Conservation (phyloP, 2,888 invertebrate species). For the Melanchra persicariae region DNA sequence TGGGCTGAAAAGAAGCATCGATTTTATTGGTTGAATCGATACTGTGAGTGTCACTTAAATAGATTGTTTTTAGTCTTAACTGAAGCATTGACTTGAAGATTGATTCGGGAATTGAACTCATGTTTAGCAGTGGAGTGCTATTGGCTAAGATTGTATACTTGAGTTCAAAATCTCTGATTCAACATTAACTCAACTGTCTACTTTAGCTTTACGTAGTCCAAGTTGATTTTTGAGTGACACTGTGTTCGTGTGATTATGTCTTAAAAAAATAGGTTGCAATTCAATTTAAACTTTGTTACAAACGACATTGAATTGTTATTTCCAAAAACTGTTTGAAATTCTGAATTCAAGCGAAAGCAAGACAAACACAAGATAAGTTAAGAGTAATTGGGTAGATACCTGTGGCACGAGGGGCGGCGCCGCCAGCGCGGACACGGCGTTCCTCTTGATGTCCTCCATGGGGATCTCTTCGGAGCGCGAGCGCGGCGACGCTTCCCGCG, state of each 20-base stretch:
- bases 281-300: background rate
- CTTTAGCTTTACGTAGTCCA: background rate
- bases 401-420: slow-evolving; percentile 65
- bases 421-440: slow-evolving; percentile 84
- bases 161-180: slow-evolving; percentile 32
- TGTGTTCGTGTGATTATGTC: background rate
- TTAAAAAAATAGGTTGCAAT: background rate
- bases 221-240: background rate
- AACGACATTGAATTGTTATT: background rate
- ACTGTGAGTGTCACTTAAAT: background rate
- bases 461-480: slow-evolving; percentile 96
- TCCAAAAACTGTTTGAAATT: slow-evolving; percentile 15
- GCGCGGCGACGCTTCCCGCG: slow-evolving; percentile 94
- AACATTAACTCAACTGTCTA: background rate
- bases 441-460: slow-evolving; percentile 93
- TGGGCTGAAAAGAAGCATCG: background rate
- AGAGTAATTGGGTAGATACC: slow-evolving; percentile 59
- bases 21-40: background rate
- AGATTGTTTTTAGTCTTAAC: background rate
- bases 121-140: slow-evolving; percentile 27
- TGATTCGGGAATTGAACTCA: background rate
- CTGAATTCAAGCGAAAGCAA: slow-evolving; percentile 15
- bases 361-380: slow-evolving; percentile 15
- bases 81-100: background rate
- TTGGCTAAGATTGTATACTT: slow-evolving; percentile 10